Base-by-base conservation (phyloP, 2,888 invertebrate genomes). In the Hedychridium roseum region DNA sequence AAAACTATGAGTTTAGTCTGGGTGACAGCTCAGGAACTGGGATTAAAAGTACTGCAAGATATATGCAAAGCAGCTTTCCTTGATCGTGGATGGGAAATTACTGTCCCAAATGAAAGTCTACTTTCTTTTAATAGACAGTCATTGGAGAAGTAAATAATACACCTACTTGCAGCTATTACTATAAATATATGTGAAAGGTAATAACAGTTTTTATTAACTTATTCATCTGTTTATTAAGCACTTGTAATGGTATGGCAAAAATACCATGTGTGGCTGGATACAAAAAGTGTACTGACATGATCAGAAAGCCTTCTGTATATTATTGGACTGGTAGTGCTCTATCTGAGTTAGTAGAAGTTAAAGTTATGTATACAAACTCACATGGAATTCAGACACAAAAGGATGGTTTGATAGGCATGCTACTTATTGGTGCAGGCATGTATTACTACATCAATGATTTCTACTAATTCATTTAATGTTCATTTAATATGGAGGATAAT, bases 341-440 rank as follows among this genome's bases (percentile, higher is more conserved):
- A 1, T 38, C 20, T 2, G 58, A 67, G 39, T 12, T 62, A 3
- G 16, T 46, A 7, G 51, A 57, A 27, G 41, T 70, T 34, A 57
- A 48, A 17, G 39, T 43, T 35, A 21, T 53, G 7, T 41, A 34
- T 39, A 11, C 37, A 42, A 18, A 57, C 27, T 26, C 49, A 42
- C 2, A 63, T 49, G 14, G 57, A 60, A 9, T 44, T 74, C 7
- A 49, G n/a, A n/a, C n/a, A n/a, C n/a, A n/a, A n/a, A n/a, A n/a
- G n/a, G n/a, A n/a, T n/a, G n/a, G n/a, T n/a, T 58, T 36, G 75
- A 74, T 12, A 58, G 64, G 54, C 69, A 64, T 57, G 44, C 68
- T 14, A 43, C 58, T n/a, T n/a, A n/a, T n/a, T 27, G 65, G 65
- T 6, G 62, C 67, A 67, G 68, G 74, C 66, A 52, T 43, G 43